Evolutionary conservation across 2,888 invertebrate genomes (phyloP), one percentile per base, ranked within the genome.

Genomic region (Brachypterus glaber): DNA sequence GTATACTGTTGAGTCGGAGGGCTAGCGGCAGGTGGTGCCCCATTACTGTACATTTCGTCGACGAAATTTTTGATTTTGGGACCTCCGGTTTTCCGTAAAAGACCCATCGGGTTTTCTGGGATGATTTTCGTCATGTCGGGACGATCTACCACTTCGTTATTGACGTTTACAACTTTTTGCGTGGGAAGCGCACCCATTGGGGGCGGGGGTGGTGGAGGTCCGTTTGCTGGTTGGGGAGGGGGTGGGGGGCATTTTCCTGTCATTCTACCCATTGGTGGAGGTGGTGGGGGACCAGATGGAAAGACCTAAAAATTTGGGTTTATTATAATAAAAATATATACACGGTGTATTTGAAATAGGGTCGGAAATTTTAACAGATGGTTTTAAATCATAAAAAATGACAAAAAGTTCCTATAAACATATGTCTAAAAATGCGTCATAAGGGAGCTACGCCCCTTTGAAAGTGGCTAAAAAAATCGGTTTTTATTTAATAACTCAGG

Each of bases 61-160:
- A 60, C 43, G 17, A 60, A 49, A 9, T 54, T 51, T 37, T 59
- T 52, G 1, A 54, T 52, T 37, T 56, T 52, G 1, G 81, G 79
- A 40, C 79, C 78, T 43, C 78, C 74, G 2, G 81, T 79, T 67
- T 79, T 80, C 47, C 77, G 70, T 44, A 82, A 60, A 65, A 76
- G 69, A 16, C 78, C 76, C 62, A 82, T 82, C 1, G 82, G 82
- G 58, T 82, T 82, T 44, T 78, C 71, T 4, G 82, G 82, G 33
- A 82, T 82, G 30, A 66, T 66, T 35, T 62, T 62, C 13, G 81
- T 81, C 52, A 82, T 82, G 65, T 82, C 82, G 12, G 82, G 82
- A 41, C 82, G 67, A 60, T 77, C 69, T n/a, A 60, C 64, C 62
- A 63, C 68, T 59, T 48, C 73, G 33, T 57, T 55, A 66, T 44